Evolutionary conservation across 2,113 vertebrate species (phyloP), one percentile per base, ranked within the genome.

Genomic region (Sebastes fasciatus): DNA sequence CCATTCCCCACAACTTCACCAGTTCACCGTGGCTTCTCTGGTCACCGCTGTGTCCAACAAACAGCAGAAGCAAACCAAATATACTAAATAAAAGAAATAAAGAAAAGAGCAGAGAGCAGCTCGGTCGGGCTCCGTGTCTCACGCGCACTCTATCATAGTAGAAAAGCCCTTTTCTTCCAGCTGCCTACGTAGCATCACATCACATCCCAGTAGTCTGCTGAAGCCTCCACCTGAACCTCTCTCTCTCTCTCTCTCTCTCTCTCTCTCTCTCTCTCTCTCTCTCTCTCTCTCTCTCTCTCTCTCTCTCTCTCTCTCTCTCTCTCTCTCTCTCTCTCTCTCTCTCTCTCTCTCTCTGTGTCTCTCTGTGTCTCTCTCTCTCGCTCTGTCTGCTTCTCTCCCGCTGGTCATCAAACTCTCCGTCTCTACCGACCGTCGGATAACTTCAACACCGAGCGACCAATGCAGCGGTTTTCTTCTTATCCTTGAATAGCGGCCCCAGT

Each of bases 1-100:
- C 96, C 97, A 98, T 98, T 57, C 94, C 95, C 92, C 91, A 79
- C 86, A 86, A 89, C 75, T 94, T 85, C 76, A 74, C 74, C 76
- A 77, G 83, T 72, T 79, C 72, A 34, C 68, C 2, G 45, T 48
- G 42, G 65, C 23, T 74, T 45, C 62, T 69, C 34, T 34, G 34
- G 34, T 34, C 34, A 34, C 34, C 74, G 54, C 71, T 64, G 52
- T 54, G 2, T 72, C 48, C 34, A 9, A 67, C 73, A 78, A 75
- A 69, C 84, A 34, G 54, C 74, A 8, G 34, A 51, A 46, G 52
- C 48, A 6, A 68, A 26, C 9, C 19, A 34, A 19, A 65, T 34
- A 34, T 34, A 34, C 34, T 34, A 61, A 5, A 8, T 10, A 43
- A 7, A 70, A 26, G 61, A 82, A 65, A 1, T 12, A 45, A 12